Evolutionary conservation across 2,113 vertebrate genomes (phyloP), one percentile per base, ranked within the genome.

Genomic region (Rhea pennata): DNA sequence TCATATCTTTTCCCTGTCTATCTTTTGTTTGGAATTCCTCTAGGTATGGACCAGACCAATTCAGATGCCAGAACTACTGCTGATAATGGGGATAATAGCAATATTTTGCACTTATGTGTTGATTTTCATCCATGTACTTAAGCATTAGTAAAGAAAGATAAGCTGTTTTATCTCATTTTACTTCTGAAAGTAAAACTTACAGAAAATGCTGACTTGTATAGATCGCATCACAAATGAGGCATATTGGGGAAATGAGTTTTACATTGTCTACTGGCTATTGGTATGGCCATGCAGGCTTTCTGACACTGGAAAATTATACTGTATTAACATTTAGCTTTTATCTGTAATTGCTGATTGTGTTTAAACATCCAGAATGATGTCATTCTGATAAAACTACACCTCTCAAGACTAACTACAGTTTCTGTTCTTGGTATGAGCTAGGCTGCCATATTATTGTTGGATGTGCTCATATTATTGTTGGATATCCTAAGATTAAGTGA

Each of bases 141-240:
- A 87, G 76, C 3, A 29, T 65, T 42, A 8, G 3, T 31, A 67
- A 73, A 5, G 19, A 66, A 67, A 82, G 70, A 24, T 50, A 79
- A 67, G 7, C 5, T 46, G 2, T 87, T 73, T 61, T 22, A 84
- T 5, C 4, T 6, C 46, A 42, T 87, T 80, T 77, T 74, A 17
- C 8, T 70, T 79, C 11, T 74, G 56, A 58, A 77, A 90, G 29
- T 50, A 27, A 91, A 87, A 31, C 3, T 73, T 70, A 74, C 1
- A 70, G 29, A 92, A 86, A 92, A 36, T 12, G 56, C 56, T 58
- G 56, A 27, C 3, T 29, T 73, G 1, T 66, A 15, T 9, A 36
- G 6, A 27, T 54, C 0, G 0, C 9, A 71, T 79, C 39, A 72
- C 20, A 74, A 85, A 10, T 12, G 11, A 73, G 14, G 7, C 29